These are phyloP conservation scores for Ramphastos sulfuratus DNA, from an alignment of 2,113 vertebrate species.

Conservation along the genomic window DNA sequence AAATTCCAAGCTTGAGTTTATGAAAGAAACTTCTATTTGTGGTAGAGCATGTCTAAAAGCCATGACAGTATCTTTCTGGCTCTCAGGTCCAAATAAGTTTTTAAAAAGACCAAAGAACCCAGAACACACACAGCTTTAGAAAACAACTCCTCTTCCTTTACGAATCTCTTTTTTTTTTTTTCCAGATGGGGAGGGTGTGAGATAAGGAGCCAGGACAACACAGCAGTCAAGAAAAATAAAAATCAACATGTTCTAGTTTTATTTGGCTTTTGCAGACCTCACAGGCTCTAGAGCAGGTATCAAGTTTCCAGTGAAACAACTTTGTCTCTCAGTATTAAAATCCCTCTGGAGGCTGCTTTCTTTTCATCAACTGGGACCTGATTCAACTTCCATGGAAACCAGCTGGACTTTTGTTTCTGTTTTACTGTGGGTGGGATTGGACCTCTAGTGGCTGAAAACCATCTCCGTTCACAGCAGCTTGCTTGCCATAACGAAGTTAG, in stretches of 20 bases:
- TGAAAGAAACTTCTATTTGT: background rate
- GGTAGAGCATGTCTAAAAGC: background rate
- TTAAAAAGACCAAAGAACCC: background rate
- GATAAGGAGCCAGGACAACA: background rate
- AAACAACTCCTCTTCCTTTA: background rate
- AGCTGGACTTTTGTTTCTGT: background rate
- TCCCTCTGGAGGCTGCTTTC: background rate
- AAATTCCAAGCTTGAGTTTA: background rate
- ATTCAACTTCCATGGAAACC: slow-evolving; percentile 3
- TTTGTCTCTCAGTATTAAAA: background rate
- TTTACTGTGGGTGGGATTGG: background rate
- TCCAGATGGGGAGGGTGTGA: no score
- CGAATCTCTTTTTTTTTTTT: background rate
- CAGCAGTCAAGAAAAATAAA: background rate
- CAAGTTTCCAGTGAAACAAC: background rate
- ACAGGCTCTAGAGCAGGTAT: background rate
- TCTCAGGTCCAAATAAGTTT: background rate
- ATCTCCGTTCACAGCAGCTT: background rate
- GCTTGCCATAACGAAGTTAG: background rate
- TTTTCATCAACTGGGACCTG: background rate
- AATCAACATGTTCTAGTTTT: background rate
- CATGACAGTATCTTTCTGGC: background rate
- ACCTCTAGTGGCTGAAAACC: background rate
- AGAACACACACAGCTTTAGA: background rate
- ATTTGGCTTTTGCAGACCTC: background rate